Conservation (phyloP, 2,113 vertebrate genomes). For the Gallinago undulata region DNA sequence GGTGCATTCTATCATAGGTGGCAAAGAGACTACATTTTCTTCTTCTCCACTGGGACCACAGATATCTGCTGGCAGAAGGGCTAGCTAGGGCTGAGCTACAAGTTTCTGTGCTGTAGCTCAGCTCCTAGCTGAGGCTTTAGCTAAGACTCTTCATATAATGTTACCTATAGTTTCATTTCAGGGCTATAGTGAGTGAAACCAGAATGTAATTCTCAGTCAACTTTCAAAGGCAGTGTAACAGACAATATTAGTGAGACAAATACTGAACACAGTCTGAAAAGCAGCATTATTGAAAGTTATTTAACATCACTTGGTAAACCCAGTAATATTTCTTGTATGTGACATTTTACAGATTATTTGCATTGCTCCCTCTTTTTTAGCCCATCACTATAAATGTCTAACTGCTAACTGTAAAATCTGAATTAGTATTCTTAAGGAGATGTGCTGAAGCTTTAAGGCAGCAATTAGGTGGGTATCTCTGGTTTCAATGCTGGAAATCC, state of each 20-base stretch:
- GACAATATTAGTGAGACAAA: background rate
- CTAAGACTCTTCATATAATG: background rate
- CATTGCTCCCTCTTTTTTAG: background rate
- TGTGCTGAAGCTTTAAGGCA: background rate
- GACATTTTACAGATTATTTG: background rate
- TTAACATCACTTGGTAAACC: background rate
- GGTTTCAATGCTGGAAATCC: background rate
- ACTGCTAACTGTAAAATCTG: background rate
- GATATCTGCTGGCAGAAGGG: background rate
- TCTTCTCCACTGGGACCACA: background rate
- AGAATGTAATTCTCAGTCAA: background rate
- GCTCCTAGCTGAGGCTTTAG: background rate
- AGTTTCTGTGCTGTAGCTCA: background rate
- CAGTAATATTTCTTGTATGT: background rate
- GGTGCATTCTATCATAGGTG: background rate
- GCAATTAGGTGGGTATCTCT: background rate
- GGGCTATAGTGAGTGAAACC: background rate
- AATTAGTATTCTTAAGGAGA: background rate
- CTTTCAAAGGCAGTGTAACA: background rate
- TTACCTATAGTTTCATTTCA: background rate
- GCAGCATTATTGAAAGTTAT: background rate
- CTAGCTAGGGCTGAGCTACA: background rate
- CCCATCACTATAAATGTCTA: background rate
- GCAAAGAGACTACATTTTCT: background rate
- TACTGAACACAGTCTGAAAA: background rate